Base-by-base conservation (phyloP, 1,140 invertebrate genomes). In the Plutomurus gul region DNA sequence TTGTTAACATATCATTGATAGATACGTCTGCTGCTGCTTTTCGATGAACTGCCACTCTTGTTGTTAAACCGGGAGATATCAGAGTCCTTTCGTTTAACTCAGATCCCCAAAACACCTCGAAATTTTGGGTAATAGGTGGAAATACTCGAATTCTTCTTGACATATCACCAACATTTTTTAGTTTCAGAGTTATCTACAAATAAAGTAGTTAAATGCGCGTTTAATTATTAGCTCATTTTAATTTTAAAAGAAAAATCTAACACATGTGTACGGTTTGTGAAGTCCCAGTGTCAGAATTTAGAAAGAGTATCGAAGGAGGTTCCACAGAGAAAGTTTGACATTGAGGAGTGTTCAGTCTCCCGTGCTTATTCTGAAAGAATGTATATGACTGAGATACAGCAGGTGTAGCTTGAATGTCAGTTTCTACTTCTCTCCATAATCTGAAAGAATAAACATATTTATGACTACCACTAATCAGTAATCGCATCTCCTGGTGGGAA, bases 101-200 rank as follows among this genome's bases (percentile, higher is more conserved):
- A 2, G 75, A 70, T 22, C 74, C 76, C 77, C 79, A 78, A 20
- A 72, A 43, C 4, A 79, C 56, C 1, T 60, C 39, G 36, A 83
- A 79, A 22, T 20, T 56, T 25, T 40, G n/a, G 51, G 77, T 81
- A 20, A 13, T 10, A 13, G 82, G 79, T 36, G 51, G 75, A 20
- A 83, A 25, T 3, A 83, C 60, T n/a, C 36, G 39, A 5, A 83
- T 72, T 18, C 80, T 46, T 8, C 80, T 60, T 5, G 82, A 40
- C 16, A 77, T 6, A 3, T 16, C 16, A 3, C 80, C 80, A 13
- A 74, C 71, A 30, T 83, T 83, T 47, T 33, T 27, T 6, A 83
- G 20, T 56, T 74, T 75, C 11, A 79, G 22, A 6, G 36, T 43
- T 25, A 37, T 70, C 75, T 81, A 20, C 3, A 18, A 70, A 75